Conservation (phyloP, 2,888 invertebrate species). For the Antheraea yamamai region DNA sequence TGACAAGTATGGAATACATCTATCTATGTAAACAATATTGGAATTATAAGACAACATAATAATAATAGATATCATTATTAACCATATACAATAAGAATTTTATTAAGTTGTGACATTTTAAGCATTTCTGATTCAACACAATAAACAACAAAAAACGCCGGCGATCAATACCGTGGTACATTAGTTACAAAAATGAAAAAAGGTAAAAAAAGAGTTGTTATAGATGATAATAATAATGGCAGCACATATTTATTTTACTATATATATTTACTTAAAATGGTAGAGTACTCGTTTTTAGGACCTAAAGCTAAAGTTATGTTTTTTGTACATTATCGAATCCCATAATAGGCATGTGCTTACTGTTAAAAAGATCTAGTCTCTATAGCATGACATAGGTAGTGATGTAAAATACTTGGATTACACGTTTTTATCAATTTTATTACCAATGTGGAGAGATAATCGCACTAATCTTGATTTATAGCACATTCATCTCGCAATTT, state of each 20-base stretch:
- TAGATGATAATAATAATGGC: too few species aligned
- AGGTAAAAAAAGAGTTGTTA: too few species aligned
- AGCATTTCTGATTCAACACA: too few species aligned
- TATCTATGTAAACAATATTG: not conserved
- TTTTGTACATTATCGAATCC: too few species aligned
- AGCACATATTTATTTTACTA: too few species aligned
- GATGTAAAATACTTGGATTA: not conserved
- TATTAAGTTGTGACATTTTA: not conserved
- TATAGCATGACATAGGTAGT: not conserved
- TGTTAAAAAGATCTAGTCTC: not conserved
- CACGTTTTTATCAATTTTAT: constrained; percentile 47
- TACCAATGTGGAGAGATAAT: constrained; percentile 42
- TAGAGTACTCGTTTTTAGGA: not conserved
- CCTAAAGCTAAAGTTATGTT: too few species aligned
- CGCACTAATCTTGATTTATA: constrained; percentile 55
- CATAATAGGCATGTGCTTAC: not conserved
- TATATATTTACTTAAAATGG: too few species aligned
- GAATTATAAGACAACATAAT: not conserved
- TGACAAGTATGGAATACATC: not conserved
- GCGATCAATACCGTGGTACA: too few species aligned
- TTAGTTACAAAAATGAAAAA: too few species aligned
- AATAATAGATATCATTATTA: not conserved
- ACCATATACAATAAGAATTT: not conserved
- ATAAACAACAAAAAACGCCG: too few species aligned
- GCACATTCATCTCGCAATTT: constrained; percentile 47